phyloP scores from a whole-genome alignment of 2,797 vertebrate species.

The Crotalus adamanteus region DNA sequence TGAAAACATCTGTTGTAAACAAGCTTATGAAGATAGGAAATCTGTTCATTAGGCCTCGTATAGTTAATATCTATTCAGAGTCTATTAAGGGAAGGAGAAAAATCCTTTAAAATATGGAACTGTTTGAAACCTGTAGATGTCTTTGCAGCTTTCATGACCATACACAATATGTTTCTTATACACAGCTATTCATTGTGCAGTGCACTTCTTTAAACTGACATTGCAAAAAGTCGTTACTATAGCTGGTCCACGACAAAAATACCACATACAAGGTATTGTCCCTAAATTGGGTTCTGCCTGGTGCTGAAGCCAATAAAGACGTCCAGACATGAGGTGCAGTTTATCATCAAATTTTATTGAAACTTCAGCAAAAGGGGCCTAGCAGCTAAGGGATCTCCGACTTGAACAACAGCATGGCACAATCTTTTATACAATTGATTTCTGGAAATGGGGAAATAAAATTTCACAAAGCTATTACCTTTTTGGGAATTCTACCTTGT shows the following conservation, averaged over 20 bases:
- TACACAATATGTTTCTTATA: neutral
- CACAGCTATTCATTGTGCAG: neutral
- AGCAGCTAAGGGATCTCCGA: too few species aligned
- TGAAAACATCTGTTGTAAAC: slow-evolving; percentile 2
- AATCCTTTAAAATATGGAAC: neutral
- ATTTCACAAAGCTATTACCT: too few species aligned
- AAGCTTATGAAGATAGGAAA: neutral
- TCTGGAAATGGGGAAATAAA: too few species aligned
- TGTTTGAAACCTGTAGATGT: neutral
- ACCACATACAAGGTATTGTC: neutral
- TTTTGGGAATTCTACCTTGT: too few species aligned
- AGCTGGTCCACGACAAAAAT: neutral
- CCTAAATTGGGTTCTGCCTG: too few species aligned
- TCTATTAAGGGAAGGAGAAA: neutral
- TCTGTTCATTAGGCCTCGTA: neutral
- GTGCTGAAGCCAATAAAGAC: too few species aligned
- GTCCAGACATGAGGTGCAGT: too few species aligned
- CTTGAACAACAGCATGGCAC: too few species aligned
- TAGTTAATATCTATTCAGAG: slow-evolving; percentile 15
- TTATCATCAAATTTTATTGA: too few species aligned
- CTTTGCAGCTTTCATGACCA: neutral
- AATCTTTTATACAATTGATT: too few species aligned
- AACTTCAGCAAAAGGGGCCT: too few species aligned
- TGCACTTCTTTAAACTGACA: neutral
- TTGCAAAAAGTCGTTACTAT: neutral